A percentile compares a stretch with the other conserved stretches of the same genome.
Evolutionary conservation across 2,888 invertebrate species (phyloP).

Genomic region (Rugalucina vietnamica): DNA sequence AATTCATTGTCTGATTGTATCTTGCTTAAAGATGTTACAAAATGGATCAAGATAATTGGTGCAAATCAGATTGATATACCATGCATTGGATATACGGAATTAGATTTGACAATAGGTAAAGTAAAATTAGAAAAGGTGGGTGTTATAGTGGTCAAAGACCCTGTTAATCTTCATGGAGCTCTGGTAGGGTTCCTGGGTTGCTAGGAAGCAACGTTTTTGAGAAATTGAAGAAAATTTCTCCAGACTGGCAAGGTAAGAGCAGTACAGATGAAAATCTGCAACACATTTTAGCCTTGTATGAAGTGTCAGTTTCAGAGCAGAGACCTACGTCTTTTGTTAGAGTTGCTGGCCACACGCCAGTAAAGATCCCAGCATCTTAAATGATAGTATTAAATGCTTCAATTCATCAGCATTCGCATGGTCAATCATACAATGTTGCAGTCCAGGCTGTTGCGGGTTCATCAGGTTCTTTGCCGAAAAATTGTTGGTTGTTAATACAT

Average conservation of each 20-base stretch:
- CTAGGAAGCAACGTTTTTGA: neutral
- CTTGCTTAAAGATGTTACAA: neutral
- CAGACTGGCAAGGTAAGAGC: neutral
- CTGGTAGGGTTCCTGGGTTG: neutral
- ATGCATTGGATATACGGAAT: neutral
- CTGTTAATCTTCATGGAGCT: neutral
- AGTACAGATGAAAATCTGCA: neutral
- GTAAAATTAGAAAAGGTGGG: neutral
- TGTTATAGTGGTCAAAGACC: neutral
- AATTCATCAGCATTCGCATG: neutral
- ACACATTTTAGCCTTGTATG: conserved; percentile 12
- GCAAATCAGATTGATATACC: neutral
- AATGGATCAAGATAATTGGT: conserved; percentile 3
- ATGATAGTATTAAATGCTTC: neutral
- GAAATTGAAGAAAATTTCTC: neutral
- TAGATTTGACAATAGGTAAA: neutral
- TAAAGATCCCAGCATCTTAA: conserved; percentile 11
- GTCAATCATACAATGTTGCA: conserved; percentile 16
- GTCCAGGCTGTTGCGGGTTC: conserved; percentile 23
- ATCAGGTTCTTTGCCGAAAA: conserved; percentile 8
- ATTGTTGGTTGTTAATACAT: conserved; percentile 13
- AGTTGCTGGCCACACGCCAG: neutral
- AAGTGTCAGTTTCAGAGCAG: neutral
- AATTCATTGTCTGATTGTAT: neutral
- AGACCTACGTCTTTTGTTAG: neutral